phyloP scores from a whole-genome alignment of 2,113 vertebrate species.

The Pheucticus melanocephalus region DNA sequence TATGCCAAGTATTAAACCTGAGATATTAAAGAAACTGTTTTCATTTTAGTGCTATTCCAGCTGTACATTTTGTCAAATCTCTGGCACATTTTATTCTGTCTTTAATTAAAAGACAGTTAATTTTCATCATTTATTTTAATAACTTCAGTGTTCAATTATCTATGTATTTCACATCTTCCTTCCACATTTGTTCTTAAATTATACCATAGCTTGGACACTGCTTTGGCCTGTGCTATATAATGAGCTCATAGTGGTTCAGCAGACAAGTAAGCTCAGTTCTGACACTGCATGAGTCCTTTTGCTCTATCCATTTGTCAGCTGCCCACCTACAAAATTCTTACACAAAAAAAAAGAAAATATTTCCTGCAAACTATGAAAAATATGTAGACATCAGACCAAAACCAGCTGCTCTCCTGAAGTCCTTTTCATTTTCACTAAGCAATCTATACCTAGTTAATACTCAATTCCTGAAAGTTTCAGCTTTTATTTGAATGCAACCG shows the following conservation, averaged over 20 bases:
- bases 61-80: neutral
- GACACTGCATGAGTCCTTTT: neutral
- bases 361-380: neutral
- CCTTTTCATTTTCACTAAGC: neutral
- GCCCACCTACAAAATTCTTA: neutral
- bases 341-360: neutral
- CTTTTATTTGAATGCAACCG: neutral
- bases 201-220: neutral
- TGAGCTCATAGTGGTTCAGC: neutral
- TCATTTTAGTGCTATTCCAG: neutral
- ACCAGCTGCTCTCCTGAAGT: neutral
- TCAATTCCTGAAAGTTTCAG: neutral
- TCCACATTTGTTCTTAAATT: neutral
- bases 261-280: neutral
- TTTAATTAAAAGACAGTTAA: neutral
- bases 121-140: neutral
- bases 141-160: neutral
- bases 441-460: neutral
- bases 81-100: neutral
- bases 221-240: neutral
- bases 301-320: neutral
- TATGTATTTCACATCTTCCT: neutral
- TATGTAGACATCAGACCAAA: neutral
- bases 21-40: neutral
- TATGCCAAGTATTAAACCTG: neutral